Percentiles rank a stretch among this genome's conserved stretches.
phyloP scores from a whole-genome alignment of 2,888 invertebrate genomes.

The Rhyacophila evoluta region DNA sequence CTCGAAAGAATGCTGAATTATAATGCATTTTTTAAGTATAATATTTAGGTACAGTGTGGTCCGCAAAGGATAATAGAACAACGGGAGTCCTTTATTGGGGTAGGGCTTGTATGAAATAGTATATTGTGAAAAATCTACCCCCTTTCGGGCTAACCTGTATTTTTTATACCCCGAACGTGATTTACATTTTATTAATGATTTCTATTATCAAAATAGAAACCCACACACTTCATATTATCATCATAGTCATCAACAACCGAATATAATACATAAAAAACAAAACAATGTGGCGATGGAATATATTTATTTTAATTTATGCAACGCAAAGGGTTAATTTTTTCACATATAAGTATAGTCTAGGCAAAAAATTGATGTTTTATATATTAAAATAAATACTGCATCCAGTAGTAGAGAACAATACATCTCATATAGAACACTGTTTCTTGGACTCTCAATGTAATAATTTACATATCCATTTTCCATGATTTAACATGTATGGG shows the following conservation, averaged over 20 bases:
- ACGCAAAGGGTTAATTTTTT: constrained; percentile 50
- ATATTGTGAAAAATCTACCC: neutral
- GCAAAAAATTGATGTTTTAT: neutral
- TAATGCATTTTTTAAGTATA: neutral
- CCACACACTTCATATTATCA: constrained; percentile 51
- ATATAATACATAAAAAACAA: constrained; percentile 38
- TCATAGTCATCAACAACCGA: constrained; percentile 41
- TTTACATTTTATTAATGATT: constrained; percentile 55
- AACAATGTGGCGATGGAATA: constrained; percentile 36
- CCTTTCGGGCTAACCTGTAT: constrained; percentile 20
- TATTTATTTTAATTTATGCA: constrained; percentile 52
- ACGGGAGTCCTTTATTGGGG: constrained; percentile 5
- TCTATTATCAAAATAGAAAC: constrained; percentile 53
- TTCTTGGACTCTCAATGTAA: too few relatives aligned
- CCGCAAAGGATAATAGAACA: neutral
- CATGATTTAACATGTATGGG: neutral
- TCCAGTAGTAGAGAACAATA: neutral
- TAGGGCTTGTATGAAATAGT: neutral
- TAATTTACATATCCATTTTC: neutral
- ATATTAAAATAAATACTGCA: neutral
- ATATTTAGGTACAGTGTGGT: constrained; percentile 11
- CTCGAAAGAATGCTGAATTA: neutral
- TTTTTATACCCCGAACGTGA: constrained; percentile 46
- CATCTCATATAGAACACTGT: too few relatives aligned
- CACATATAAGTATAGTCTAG: neutral